Evolutionary conservation across 2,888 invertebrate genomes (phyloP), one percentile per base, ranked within the genome.

Genomic region (Hybos culiciformis): DNA sequence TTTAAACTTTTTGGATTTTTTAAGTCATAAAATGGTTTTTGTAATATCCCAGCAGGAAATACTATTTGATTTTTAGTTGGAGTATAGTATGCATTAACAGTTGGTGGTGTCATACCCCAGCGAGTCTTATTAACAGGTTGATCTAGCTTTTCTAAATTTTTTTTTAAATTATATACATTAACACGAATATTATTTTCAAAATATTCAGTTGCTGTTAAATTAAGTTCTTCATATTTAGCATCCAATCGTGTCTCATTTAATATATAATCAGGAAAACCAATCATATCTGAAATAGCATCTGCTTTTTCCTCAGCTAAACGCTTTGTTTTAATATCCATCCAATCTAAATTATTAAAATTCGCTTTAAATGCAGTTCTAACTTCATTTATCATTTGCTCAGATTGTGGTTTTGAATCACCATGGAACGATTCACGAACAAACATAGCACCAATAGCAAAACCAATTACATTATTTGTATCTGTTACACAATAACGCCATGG

Each of bases 41-140:
- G 96, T 0, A 97, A 71, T 37, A 97, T 94, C 0, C 94, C 96
- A 3, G 94, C 96, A 0, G 97, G 96, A 59, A 97, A 96, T 0
- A 94, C 96, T 59, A 91, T 90, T 58, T 90, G 88, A 63, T 94
- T 94, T 64, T 91, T 88, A 0, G 90, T 90, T 0, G 93, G 91
- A 0, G 92, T 90, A 66, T 94, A 94, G 63, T 93, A 94, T 0
- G 94, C 93, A 62, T 94, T 94, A 0, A 94, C 88, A 1, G 87
- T 85, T n/a, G 87, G 83, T 6, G 93, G 86, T 0, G 90, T 80
- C 91, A 93, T 91, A 41, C 78, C 80, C 83, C 81, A 90, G 57
- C 81, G 80, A 2, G 86, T 86, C 62, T 84, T 86, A 57, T 92
- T 91, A 1, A 91, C 91, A 0, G 83, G 81, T 56, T 84, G 78